Evolutionary conservation across 2,113 vertebrate genomes (phyloP).

Genomic region (Cairina moschata): DNA sequence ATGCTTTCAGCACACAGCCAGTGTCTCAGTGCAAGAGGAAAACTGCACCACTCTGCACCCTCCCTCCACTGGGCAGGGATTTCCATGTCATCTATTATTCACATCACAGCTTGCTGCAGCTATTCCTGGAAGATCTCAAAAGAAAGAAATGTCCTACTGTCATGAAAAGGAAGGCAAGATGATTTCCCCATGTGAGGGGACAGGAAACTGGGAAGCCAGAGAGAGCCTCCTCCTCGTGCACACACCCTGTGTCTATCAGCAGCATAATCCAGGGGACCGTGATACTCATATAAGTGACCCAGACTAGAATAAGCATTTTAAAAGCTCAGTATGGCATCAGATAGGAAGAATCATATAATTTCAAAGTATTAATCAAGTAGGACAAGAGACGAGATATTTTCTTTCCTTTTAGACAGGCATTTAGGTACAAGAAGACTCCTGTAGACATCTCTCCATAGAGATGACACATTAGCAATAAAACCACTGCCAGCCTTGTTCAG

Average conservation of each 20-base stretch:
- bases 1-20: neutral
- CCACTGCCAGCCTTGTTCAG: neutral
- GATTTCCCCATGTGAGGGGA: neutral
- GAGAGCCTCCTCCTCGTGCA: neutral
- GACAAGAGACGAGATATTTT: neutral
- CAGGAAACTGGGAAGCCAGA: neutral
- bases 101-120: constrained; percentile 26
- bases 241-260: neutral
- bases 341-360: neutral
- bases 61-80: neutral
- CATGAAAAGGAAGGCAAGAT: neutral
- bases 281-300: neutral
- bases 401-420: neutral
- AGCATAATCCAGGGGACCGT: neutral
- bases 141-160: neutral
- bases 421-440: neutral
- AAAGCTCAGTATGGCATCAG: neutral
- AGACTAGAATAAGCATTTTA: neutral
- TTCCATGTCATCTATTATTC: constrained; percentile 33
- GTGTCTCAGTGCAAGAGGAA: neutral
- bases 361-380: neutral
- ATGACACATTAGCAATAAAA: neutral
- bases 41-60: neutral
- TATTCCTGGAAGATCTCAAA: constrained; percentile 6
- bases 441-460: neutral